These are phyloP conservation scores for Bergia sp. DNA, from an alignment of 92 coral and sea anemone species.

Conservation along the genomic window DNA sequence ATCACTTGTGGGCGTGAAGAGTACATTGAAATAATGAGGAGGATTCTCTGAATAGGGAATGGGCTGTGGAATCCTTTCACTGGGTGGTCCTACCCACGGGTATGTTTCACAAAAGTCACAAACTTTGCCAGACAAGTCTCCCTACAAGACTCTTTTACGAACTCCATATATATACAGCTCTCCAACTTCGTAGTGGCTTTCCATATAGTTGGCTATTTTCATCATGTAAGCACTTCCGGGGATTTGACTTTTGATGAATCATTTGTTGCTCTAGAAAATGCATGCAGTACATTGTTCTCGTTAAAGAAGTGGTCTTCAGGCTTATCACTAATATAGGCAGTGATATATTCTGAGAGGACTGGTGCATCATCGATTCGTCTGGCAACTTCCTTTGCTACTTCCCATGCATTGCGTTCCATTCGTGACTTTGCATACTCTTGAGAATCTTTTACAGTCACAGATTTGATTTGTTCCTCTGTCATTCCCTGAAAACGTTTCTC, in stretches of 20 bases:
- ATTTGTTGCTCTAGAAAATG: not conserved
- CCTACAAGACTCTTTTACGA: conserved; percentile 24
- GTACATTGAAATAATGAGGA: conserved; percentile 28
- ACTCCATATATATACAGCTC: conserved; percentile 52
- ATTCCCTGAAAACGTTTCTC: too few relatives aligned
- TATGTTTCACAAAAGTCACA: conserved; percentile 43
- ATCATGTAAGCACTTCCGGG: conserved; percentile 18
- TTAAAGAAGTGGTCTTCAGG: not conserved
- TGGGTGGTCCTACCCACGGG: conserved; percentile 45
- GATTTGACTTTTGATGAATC: conserved; percentile 2
- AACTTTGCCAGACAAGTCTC: conserved; percentile 19
- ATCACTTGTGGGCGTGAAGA: conserved; percentile 38
- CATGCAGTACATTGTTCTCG: not conserved
- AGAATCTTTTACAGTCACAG: too few relatives aligned
- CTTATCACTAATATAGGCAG: not conserved
- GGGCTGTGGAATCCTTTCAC: conserved; percentile 47
- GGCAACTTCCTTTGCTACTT: conserved; percentile 2
- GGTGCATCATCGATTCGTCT: not conserved
- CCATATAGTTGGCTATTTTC: conserved; percentile 1
- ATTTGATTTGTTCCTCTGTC: too few relatives aligned
- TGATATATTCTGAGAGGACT: conserved; percentile 28
- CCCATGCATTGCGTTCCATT: not conserved
- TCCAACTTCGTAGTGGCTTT: conserved; percentile 36
- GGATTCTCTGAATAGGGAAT: conserved; percentile 36
- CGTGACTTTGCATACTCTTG: not conserved